phyloP scores from a whole-genome alignment of 2,888 invertebrate species.

The Arctia plantaginis region DNA sequence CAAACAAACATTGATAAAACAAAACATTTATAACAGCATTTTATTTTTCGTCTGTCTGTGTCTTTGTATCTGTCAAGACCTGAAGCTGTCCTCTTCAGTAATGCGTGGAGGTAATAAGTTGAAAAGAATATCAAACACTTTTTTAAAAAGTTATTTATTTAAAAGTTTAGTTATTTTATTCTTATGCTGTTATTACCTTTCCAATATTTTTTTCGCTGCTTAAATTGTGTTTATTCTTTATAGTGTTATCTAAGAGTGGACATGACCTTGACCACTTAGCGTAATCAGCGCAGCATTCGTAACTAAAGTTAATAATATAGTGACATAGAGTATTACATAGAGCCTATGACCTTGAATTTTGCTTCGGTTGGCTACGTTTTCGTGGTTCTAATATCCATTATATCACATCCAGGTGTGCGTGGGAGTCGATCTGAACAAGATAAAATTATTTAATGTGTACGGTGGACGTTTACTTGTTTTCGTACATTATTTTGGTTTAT shows the following conservation, averaged over 20 bases:
- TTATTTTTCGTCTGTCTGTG: too few species aligned
- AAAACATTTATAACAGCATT: too few species aligned
- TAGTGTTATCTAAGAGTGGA: background rate
- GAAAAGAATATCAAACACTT: too few species aligned
- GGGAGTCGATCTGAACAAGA: slow-evolving; percentile 19
- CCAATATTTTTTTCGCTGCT: background rate
- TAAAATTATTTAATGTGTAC: background rate
- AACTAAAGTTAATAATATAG: background rate
- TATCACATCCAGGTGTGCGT: slow-evolving; percentile 35
- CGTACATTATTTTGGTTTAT: background rate
- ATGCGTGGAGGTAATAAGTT: too few species aligned
- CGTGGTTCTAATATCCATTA: slow-evolving; percentile 45
- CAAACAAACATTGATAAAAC: too few species aligned
- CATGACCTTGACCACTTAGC: background rate
- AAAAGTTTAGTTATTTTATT: too few species aligned
- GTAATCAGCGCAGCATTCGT: background rate
- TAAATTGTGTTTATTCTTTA: background rate
- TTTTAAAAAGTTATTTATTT: too few species aligned
- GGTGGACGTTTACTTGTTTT: background rate
- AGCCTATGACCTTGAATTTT: slow-evolving; percentile 44
- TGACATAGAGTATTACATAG: slow-evolving; percentile 29
- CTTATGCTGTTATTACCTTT: background rate
- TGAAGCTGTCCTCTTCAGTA: too few species aligned
- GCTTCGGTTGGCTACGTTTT: slow-evolving; percentile 36
- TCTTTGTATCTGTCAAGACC: too few species aligned